Evolutionary conservation across 2,113 vertebrate species (phyloP).

Genomic region (Alligator sinensis): DNA sequence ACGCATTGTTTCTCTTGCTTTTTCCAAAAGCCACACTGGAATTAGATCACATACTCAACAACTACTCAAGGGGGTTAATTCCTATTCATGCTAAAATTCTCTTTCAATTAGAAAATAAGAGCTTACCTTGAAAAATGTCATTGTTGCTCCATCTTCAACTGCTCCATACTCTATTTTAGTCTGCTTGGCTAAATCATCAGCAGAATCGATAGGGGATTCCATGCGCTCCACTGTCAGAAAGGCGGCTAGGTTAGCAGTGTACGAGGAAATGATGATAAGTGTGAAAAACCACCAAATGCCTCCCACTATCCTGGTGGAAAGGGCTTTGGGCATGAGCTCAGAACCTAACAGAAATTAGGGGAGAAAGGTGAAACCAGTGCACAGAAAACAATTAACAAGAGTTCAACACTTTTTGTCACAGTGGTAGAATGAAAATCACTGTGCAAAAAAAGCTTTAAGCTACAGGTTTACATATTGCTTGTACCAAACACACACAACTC

Average conservation of each 20-base stretch:
- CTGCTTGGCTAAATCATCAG: slow-evolving; percentile 97
- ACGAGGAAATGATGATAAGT: slow-evolving; percentile 99
- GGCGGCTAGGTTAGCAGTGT: slow-evolving; percentile 98
- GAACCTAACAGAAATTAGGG: slow-evolving; percentile 93
- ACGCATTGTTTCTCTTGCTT: not conserved
- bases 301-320: slow-evolving; percentile 99
- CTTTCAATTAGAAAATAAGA: slow-evolving; percentile 14
- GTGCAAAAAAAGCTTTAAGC: slow-evolving; percentile 61
- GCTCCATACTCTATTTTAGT: slow-evolving; percentile 98
- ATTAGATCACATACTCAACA: fast-evolving
- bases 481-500: slow-evolving; percentile 60
- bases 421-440: slow-evolving; percentile 69
- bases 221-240: slow-evolving; percentile 99
- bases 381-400: slow-evolving; percentile 70
- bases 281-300: slow-evolving; percentile 99
- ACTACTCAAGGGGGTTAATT: not conserved
- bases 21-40: not conserved
- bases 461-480: slow-evolving; percentile 50
- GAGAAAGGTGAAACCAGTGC: slow-evolving; percentile 83
- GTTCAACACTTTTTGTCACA: slow-evolving; percentile 70
- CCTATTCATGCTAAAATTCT: fast-evolving
- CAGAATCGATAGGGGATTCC: slow-evolving; percentile 98
- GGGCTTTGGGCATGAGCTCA: slow-evolving; percentile 99
- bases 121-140: slow-evolving; percentile 98
- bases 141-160: slow-evolving; percentile 94